Percentiles rank a stretch among this genome's conserved stretches.
phyloP scores from a whole-genome alignment of 2,797 vertebrate genomes.

The Mormyrus proboscirostris region DNA sequence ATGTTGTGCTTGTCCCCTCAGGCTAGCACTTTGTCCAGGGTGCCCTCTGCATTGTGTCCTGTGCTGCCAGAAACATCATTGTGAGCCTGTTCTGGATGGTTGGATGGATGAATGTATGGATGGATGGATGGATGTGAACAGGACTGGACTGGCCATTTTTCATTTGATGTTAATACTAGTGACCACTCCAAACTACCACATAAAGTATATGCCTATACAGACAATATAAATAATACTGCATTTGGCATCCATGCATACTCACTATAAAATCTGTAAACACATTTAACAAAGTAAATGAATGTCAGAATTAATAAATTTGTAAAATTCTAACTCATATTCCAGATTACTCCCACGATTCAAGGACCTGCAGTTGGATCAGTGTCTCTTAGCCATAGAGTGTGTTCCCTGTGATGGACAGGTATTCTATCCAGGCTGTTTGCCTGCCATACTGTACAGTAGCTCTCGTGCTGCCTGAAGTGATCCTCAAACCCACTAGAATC shows the following conservation, averaged over 20 bases:
- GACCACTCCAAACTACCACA: neutral
- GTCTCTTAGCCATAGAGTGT: neutral
- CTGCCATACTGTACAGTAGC: neutral
- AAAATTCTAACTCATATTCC: neutral
- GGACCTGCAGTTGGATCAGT: neutral
- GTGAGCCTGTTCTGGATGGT: neutral
- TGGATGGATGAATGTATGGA: neutral
- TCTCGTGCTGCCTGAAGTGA: neutral
- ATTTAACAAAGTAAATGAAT: neutral
- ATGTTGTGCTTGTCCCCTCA: neutral
- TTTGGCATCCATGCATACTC: neutral
- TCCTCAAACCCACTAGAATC: neutral
- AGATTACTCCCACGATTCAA: neutral
- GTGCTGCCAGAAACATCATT: neutral
- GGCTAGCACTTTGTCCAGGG: neutral
- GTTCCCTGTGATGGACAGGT: neutral
- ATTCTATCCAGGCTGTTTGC: neutral
- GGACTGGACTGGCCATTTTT: neutral
- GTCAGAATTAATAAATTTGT: neutral
- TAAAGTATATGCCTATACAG: neutral
- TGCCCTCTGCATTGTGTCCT: neutral
- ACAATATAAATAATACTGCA: neutral
- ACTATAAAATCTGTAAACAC: neutral
- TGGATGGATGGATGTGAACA: neutral
- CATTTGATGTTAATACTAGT: neutral